Base-by-base conservation (phyloP, 2,797 vertebrate species). In the Bradypodion pumilum region DNA sequence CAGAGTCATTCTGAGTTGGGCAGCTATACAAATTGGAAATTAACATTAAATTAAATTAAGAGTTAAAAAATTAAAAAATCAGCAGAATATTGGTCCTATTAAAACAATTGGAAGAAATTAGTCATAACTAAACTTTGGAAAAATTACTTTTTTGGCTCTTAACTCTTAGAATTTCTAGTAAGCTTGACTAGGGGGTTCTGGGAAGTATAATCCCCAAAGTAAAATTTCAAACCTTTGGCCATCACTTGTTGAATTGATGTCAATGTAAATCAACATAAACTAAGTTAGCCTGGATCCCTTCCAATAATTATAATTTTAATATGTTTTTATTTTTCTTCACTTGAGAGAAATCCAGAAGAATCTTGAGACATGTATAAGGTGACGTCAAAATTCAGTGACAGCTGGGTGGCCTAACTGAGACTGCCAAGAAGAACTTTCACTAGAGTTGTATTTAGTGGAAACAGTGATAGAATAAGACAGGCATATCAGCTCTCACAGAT, bases 381-480 rank as follows among this genome's bases (percentile, higher is more conserved):
- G 70, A 72, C 72, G 59, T 32, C 25, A 37, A 79, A 82, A 77
- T 59, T 25, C 69, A 56, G 19, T 56, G 42, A 59, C 62, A 79
- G 82, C 60, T 52, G 88, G 79, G 82, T 82, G 85, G 77, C 74
- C 70, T 76, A 9, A 65, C 16, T 8, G 69, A 75, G 46, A 49
- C 16, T 74, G 66, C 56, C 29, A 42, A 69, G 44, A 60, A 29
- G 40, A 66, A 65, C 68, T 56, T 79, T 76, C 21, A 4, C 52
- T 52, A 23, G 62, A 56, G 65, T 29, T 19, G 40, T 75, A 68
- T 66, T 66, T 56, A 75, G 49, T 72, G 56, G 80, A 16, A 37
- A 25, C 60, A 56, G 74, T 73, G 82, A 85, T 83, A 35, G 40
- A 73, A 49, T 63, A 70, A 77, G 87, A 86, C 86, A 87, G 49